Evolutionary conservation across 2,113 vertebrate species (phyloP).

Genomic region (Irena cyanogastra): DNA sequence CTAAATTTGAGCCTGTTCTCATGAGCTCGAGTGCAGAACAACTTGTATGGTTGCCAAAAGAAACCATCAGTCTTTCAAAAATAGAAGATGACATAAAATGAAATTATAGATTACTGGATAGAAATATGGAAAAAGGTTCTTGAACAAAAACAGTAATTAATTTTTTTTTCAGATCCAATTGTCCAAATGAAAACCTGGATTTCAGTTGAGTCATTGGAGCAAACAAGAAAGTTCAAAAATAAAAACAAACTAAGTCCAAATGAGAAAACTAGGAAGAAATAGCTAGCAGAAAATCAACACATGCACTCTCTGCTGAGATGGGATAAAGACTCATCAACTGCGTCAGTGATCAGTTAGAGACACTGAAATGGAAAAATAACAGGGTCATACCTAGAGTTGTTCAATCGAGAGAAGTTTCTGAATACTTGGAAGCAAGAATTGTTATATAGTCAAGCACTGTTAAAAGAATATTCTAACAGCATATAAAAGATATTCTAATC

Average conservation of each 20-base stretch:
- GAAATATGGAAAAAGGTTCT: neutral
- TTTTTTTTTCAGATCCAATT: rapidly evolving
- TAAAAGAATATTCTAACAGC: conserved; percentile 17
- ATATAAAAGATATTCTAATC: conserved; percentile 30
- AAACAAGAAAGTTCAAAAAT: neutral
- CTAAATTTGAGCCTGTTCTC: neutral
- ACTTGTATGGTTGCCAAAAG: neutral
- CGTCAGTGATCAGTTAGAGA: neutral
- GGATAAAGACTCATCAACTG: neutral
- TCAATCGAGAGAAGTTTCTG: neutral
- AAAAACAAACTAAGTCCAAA: neutral
- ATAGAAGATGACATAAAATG: neutral
- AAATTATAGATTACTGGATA: neutral
- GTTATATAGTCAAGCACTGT: conserved; percentile 7
- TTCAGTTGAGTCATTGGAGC: neutral
- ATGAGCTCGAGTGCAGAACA: neutral
- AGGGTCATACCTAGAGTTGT: neutral
- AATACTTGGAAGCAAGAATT: neutral
- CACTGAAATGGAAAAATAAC: neutral
- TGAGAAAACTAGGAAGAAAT: neutral
- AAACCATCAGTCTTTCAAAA: neutral
- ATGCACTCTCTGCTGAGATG: neutral
- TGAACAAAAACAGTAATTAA: neutral
- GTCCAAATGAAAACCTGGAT: neutral
- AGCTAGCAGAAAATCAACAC: neutral